Evolutionary conservation across 2,797 vertebrate genomes (phyloP).

Genomic region (Sternarchorhynchus goeldii): DNA sequence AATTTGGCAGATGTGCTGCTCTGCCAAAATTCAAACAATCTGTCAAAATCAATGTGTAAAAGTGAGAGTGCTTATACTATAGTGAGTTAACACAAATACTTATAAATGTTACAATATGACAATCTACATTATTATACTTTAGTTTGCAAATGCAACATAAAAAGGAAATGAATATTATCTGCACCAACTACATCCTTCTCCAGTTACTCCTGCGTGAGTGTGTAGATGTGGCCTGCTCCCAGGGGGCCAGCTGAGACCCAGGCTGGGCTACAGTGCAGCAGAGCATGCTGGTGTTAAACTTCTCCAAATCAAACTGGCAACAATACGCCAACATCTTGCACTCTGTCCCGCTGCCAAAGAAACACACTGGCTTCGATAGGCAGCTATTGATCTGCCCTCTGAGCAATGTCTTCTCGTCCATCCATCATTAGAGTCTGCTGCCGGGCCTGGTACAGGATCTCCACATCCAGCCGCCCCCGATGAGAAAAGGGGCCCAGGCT

Average conservation of each 20-base stretch:
- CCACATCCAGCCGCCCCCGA: conserved; percentile 34
- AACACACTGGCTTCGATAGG: conserved; percentile 53
- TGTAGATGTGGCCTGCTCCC: background rate
- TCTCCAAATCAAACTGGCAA: conserved; percentile 58
- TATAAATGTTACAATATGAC: too few relatives aligned
- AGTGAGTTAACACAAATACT: background rate
- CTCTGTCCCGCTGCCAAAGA: conserved; percentile 55
- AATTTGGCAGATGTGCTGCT: background rate
- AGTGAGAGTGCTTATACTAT: background rate
- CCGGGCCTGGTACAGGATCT: conserved; percentile 19
- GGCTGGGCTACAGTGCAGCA: conserved; percentile 47
- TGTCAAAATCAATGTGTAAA: background rate
- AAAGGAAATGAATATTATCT: too few relatives aligned
- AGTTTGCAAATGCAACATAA: too few relatives aligned
- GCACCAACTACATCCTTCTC: too few relatives aligned
- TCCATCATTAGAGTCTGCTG: conserved; percentile 54
- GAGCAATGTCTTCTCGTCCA: conserved; percentile 53
- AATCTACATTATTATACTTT: too few relatives aligned
- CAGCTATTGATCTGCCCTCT: conserved; percentile 58
- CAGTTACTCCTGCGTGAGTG: too few relatives aligned
- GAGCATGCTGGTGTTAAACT: conserved; percentile 55
- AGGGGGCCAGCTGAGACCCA: conserved; percentile 32
- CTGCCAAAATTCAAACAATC: background rate
- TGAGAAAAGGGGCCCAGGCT: conserved; percentile 36
- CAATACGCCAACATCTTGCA: conserved; percentile 56